Conservation (phyloP, 2,888 invertebrate species). For the Portevinia maculata region DNA sequence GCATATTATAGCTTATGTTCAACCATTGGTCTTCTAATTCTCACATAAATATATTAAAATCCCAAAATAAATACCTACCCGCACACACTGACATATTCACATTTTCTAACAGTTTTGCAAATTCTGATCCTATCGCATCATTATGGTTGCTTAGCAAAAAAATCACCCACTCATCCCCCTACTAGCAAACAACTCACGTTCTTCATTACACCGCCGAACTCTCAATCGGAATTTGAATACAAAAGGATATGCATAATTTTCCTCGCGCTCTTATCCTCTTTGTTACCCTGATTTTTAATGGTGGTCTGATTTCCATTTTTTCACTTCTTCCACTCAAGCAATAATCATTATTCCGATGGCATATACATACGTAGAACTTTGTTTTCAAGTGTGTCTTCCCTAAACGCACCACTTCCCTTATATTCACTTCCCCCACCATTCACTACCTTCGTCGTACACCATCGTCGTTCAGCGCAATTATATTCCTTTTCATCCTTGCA, state of each 20-base stretch:
- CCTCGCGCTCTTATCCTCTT: slow-evolving; percentile 58
- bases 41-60: background rate
- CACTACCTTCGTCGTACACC: slow-evolving; percentile 21
- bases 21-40: no score
- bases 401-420: slow-evolving; percentile 54
- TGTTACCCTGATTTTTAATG: slow-evolving; percentile 72
- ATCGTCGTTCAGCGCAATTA: slow-evolving; percentile 62
- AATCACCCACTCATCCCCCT: background rate
- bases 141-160: background rate
- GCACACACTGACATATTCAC: background rate
- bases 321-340: slow-evolving; percentile 67
- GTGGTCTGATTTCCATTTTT: slow-evolving; percentile 74
- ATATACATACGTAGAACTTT: slow-evolving; percentile 5
- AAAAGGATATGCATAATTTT: slow-evolving; percentile 63
- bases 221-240: slow-evolving; percentile 32
- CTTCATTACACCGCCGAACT: background rate
- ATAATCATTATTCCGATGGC: slow-evolving; percentile 60
- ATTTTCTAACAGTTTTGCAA: background rate
- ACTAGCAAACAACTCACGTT: background rate
- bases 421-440: slow-evolving; percentile 9
- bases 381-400: slow-evolving; percentile 19
- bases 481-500: slow-evolving; percentile 52
- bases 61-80: background rate
- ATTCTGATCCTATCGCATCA: slow-evolving; percentile 8
- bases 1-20: no score